Percentiles rank a stretch among this genome's conserved stretches.
Evolutionary conservation across 2,888 invertebrate genomes (phyloP).

Genomic region (Diplolepis rosae): DNA sequence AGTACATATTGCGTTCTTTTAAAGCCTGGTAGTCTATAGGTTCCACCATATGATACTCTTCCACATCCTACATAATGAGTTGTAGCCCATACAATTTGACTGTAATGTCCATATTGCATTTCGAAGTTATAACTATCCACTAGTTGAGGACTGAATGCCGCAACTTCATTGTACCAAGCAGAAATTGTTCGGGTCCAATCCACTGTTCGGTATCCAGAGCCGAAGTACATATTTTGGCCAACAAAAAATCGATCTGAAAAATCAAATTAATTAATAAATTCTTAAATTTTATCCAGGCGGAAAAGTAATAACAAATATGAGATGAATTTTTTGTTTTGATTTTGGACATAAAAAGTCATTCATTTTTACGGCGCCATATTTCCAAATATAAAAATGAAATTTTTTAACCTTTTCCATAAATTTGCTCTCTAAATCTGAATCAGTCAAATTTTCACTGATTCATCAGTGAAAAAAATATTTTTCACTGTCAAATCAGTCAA

Average conservation of each 20-base stretch:
- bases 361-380: no score
- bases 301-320: no score
- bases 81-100: slow-evolving; percentile 30
- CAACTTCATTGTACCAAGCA: slow-evolving; percentile 36
- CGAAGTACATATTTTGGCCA: slow-evolving; percentile 68
- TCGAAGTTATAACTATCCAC: slow-evolving; percentile 9
- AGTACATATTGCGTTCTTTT: background rate
- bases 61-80: slow-evolving; percentile 34
- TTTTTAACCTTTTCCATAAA: no score
- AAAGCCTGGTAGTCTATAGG: background rate
- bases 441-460: no score
- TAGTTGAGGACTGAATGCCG: background rate
- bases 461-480: no score
- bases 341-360: no score
- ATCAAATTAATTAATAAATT: background rate
- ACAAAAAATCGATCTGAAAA: slow-evolving; percentile 64
- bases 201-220: slow-evolving; percentile 51
- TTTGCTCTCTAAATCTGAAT: no score
- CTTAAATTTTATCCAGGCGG: no score
- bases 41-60: slow-evolving; percentile 18
- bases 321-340: no score
- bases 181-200: slow-evolving; percentile 58
- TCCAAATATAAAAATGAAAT: no score
- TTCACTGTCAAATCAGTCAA: no score
- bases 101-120: slow-evolving; percentile 28